A percentile compares a stretch with the other conserved stretches of the same genome.
Evolutionary conservation across 2,113 vertebrate genomes (phyloP).

Genomic region (Carettochelys insculpta): DNA sequence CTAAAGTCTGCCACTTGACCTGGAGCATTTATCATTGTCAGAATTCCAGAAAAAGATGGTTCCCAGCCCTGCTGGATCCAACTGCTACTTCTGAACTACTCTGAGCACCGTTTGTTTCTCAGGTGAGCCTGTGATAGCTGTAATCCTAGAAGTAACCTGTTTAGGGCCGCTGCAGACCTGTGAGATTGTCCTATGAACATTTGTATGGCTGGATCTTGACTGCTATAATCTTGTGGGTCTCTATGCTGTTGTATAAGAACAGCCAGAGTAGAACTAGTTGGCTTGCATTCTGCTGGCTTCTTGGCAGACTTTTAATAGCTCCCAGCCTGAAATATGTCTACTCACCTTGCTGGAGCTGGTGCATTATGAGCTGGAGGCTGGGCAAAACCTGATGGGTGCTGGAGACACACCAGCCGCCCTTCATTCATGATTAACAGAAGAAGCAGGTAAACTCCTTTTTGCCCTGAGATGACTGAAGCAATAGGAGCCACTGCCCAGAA

Average conservation of each 20-base stretch:
- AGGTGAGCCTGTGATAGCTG: neutral
- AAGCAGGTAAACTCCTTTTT: neutral
- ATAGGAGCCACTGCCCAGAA: neutral
- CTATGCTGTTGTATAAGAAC: neutral
- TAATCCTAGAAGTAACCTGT: neutral
- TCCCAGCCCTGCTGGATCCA: neutral
- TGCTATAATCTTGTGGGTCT: neutral
- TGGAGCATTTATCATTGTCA: neutral
- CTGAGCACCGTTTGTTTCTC: neutral
- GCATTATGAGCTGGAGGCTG: neutral
- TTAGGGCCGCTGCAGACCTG: fast-evolving
- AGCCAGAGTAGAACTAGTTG: neutral
- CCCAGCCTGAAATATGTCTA: conserved; percentile 22
- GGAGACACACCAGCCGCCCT: fast-evolving
- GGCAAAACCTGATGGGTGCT: fast-evolving
- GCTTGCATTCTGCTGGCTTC: conserved; percentile 15
- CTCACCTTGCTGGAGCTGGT: neutral
- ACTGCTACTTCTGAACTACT: neutral
- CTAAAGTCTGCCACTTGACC: neutral
- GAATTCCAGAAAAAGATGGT: neutral
- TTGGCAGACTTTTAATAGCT: conserved; percentile 18
- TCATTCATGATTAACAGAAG: neutral
- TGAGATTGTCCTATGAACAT: neutral
- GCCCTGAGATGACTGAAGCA: neutral
- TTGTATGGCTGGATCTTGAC: neutral